Evolutionary conservation across 1,140 invertebrate genomes (phyloP), one percentile per base, ranked within the genome.

Genomic region (Pseudomyrmex concolor): DNA sequence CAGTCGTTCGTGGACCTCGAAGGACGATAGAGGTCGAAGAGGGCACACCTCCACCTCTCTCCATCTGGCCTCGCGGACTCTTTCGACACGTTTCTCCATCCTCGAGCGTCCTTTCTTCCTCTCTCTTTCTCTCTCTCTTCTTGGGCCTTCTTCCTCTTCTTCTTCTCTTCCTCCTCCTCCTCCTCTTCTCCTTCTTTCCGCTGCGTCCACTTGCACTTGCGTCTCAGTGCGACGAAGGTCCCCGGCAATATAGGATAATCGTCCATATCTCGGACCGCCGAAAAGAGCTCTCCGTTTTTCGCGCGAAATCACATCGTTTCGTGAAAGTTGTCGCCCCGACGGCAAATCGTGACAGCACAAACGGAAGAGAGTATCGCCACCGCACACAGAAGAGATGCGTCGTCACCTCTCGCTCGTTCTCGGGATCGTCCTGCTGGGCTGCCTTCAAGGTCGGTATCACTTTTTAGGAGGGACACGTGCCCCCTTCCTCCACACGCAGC

Each of bases 1-100:
- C 94, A 94, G 94, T 94, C 91, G 93, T 92, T 94, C 93, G 93
- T 94, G 92, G 91, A 94, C 92, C 93, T 94, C 94, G 93, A 94
- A 93, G 93, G 93, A 94, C 94, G 93, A 92, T 91, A 93, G 93
- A 94, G 93, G 93, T 94, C 91, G 92, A 93, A 92, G 93, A 93
- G 93, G 92, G 89, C 91, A 87, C 80, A 87, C 78, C 90, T 92
- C 90, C 91, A 92, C 91, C 90, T 94, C 90, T 94, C 88, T 90
- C 13, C 89, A 25, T 3, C 73, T 90, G 88, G 60, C 87, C 88
- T 89, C 70, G 63, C 83, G 51, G 51, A 54, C 76, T 81, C 67
- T 74, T 68, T 84, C 71, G 62, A n/a, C 59, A 83, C 81, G 62
- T 10, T 25, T 19, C 51, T 67, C 55, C 55, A 22, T 68, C 66